Base-by-base conservation (phyloP, 2,797 vertebrate species). In the Megalops cyprinoides region DNA sequence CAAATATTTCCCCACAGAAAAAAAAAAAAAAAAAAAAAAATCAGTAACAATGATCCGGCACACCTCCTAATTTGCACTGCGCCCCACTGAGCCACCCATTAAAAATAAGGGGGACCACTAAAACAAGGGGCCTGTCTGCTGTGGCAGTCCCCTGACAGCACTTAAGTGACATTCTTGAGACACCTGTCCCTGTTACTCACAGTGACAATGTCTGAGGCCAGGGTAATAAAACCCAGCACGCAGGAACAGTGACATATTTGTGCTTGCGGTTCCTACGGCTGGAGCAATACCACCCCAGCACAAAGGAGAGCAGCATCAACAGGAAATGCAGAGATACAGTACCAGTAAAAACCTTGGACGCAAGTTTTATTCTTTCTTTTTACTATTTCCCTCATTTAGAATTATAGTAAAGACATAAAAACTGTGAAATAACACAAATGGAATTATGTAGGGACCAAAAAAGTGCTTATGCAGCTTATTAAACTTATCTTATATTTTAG, bases 11-110 rank as follows among this genome's bases (percentile, higher is more conserved):
- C 89, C 87, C 86, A 89, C 88, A 87, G 55, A n/a, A n/a, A n/a
- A n/a, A n/a, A n/a, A 85, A 87, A 37, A 89, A 85, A n/a, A n/a
- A n/a, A n/a, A n/a, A n/a, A 85, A 87, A 37, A 89, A 85, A 91
- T 92, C 88, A 88, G 89, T 88, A 92, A 94, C 92, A 93, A 91
- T 92, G 89, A 91, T 88, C 87, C 87, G 90, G 89, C 88, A 83
- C 6, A 12, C 81, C 62, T 86, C 91, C 90, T 91, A 86, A 93
- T 90, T 93, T 93, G 89, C 92, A 87, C 88, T 82, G 87, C 82
- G 78, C 88, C 88, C 87, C 88, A 53, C 86, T 84, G 82, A 85
- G 90, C 79, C 80, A 86, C 84, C 79, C 53, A 84, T 81, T 84
- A 86, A 86, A 88, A 82, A 28, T 55, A 20, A n/a, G 37, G 28